Conservation (phyloP, 2,888 invertebrate genomes). For the Aphrophora alni region DNA sequence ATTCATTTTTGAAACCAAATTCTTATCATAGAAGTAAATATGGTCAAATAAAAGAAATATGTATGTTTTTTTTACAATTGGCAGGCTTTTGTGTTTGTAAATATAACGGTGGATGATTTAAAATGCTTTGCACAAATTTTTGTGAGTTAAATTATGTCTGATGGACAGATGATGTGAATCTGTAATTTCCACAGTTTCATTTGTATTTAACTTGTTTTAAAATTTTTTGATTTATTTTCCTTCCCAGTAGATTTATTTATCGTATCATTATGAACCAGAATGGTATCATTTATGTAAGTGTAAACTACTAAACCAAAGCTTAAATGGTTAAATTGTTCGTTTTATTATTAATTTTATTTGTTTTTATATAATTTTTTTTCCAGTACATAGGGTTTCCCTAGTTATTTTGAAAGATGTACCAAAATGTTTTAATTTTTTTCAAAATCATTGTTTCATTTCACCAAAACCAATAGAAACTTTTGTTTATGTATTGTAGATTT, state of each 20-base stretch:
- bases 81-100: neutral
- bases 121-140: neutral
- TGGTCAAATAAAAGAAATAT: neutral
- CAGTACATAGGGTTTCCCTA: no score
- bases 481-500: neutral
- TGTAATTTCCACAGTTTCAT: no score
- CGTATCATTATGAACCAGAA: no score
- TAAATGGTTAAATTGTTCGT: neutral
- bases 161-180: no score
- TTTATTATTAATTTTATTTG: neutral
- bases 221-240: no score
- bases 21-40: neutral
- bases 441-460: neutral
- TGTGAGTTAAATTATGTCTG: neutral
- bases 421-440: neutral
- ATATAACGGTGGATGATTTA: neutral
- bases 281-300: neutral
- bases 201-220: no score
- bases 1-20: neutral
- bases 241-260: no score
- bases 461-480: neutral
- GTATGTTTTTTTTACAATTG: neutral
- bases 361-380: no score
- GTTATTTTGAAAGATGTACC: neutral
- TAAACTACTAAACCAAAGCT: neutral